These are phyloP conservation scores for rabbit (Oryctolagus cuniculus) DNA, from an alignment of 2,113 vertebrate genomes.

Conservation along the genomic window DNA sequence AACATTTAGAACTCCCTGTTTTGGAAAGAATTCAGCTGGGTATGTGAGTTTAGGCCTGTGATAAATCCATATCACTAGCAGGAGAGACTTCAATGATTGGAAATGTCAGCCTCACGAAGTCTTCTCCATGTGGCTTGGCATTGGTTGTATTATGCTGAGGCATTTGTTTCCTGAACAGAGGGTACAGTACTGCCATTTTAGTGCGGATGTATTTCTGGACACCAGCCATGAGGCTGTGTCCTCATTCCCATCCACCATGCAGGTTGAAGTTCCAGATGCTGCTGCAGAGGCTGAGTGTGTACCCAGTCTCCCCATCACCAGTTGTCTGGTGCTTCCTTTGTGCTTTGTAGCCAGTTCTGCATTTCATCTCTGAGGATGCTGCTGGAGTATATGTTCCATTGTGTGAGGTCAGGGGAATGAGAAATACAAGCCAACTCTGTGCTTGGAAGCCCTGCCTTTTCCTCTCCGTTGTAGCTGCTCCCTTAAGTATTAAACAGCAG, in stretches of 20 bases:
- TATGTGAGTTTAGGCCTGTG: rapidly evolving
- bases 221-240: rapidly evolving
- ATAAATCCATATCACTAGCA: rapidly evolving
- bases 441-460: not conserved
- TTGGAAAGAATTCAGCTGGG: not conserved
- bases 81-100: not conserved
- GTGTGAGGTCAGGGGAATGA: not conserved
- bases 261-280: not conserved
- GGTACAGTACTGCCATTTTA: not conserved
- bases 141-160: rapidly evolving
- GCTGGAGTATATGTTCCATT: not conserved
- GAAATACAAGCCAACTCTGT: not conserved
- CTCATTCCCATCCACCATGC: rapidly evolving
- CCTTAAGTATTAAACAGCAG: slow-evolving; percentile 72
- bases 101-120: rapidly evolving
- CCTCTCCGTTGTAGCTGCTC: not conserved
- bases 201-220: not conserved
- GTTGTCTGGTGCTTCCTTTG: not conserved
- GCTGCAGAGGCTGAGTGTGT: rapidly evolving
- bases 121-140: rapidly evolving
- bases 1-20: not conserved
- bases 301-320: rapidly evolving
- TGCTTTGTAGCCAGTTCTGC: rapidly evolving
- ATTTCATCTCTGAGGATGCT: not conserved
- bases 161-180: not conserved